These are phyloP conservation scores for Cephus pulcher DNA, from an alignment of 2,888 invertebrate genomes.

Conservation along the genomic window DNA sequence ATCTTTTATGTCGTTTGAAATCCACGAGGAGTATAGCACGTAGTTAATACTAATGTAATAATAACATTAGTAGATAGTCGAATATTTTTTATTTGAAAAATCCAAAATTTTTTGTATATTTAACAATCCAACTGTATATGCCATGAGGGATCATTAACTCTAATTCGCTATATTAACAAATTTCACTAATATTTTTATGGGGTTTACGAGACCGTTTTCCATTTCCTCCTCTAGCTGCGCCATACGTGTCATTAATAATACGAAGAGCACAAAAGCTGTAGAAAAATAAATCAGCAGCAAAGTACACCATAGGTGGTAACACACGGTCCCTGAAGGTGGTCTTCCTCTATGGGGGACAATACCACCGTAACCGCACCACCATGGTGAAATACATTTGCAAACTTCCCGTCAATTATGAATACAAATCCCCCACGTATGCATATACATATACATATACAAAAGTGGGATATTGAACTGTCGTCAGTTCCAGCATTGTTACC, in stretches of 20 bases:
- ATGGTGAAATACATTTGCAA: neutral
- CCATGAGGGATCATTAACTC: neutral
- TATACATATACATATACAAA: neutral
- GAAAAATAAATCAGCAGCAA: conserved; percentile 27
- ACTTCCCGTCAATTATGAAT: neutral
- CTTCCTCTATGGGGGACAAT: conserved; percentile 27
- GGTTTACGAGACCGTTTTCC: neutral
- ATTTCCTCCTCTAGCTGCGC: neutral
- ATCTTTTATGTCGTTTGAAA: neutral
- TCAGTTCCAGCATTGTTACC: neutral
- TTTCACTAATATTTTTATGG: neutral
- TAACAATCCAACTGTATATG: neutral
- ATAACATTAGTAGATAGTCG: too few relatives aligned
- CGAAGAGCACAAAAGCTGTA: conserved; percentile 1
- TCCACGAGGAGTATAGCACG: neutral
- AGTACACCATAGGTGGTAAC: conserved; percentile 25
- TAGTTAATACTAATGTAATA: neutral
- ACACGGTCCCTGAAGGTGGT: conserved; percentile 22
- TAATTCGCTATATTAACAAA: neutral
- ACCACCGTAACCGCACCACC: conserved; percentile 28
- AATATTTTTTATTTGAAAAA: conserved; percentile 1
- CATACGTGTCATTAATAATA: conserved; percentile 18
- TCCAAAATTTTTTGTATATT: neutral
- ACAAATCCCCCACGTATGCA: neutral
- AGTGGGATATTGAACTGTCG: neutral